phyloP scores from a whole-genome alignment of 2,888 invertebrate genomes.

The Zele albiditarsus region DNA sequence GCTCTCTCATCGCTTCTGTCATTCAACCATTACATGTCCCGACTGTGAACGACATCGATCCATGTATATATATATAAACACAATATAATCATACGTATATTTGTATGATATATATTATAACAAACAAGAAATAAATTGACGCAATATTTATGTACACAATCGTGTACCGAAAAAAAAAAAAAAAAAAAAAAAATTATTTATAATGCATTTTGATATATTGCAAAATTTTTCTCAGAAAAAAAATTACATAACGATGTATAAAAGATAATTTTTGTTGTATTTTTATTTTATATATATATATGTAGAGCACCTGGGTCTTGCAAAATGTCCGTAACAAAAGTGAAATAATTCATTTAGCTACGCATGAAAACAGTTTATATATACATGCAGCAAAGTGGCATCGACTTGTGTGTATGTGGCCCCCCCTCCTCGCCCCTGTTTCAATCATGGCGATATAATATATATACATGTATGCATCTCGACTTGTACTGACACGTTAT shows the following conservation, averaged over 20 bases:
- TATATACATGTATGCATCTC: neutral
- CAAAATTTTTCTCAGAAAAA: neutral
- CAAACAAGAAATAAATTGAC: neutral
- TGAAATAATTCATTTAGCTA: conserved; percentile 15
- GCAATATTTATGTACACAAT: neutral
- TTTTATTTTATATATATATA: neutral
- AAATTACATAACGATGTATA: neutral
- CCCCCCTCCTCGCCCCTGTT: neutral
- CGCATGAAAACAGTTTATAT: neutral
- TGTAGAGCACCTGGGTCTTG: conserved; percentile 7
- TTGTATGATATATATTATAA: neutral
- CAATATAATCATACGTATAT: neutral
- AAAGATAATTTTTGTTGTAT: neutral
- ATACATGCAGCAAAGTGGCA: neutral
- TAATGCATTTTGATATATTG: neutral
- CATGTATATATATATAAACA: neutral
- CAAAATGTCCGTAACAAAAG: neutral
- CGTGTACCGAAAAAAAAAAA: neutral
- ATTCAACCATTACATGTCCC: conserved; percentile 7
- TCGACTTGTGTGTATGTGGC: neutral
- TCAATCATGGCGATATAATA: neutral
- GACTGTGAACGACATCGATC: neutral
- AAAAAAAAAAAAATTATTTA: neutral
- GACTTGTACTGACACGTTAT: neutral
- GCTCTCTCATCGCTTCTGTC: conserved; percentile 34